Evolutionary conservation across 2,888 invertebrate species (phyloP).

Genomic region (Eristalis tenax): DNA sequence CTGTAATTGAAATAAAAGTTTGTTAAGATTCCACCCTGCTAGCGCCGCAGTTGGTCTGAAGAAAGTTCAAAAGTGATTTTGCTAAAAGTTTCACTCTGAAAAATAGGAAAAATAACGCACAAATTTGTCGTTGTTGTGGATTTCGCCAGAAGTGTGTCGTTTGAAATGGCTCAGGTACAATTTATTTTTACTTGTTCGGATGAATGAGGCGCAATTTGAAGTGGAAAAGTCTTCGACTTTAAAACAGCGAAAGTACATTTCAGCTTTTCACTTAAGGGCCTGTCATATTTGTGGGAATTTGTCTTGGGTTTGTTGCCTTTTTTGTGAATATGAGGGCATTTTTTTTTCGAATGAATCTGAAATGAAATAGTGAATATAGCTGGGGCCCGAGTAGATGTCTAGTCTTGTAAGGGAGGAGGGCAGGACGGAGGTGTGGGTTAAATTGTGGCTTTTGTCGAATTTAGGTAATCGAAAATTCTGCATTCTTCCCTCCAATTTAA

Average conservation of each 20-base stretch:
- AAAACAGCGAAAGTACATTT: constrained; percentile 1
- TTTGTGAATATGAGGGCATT: neutral
- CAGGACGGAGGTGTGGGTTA: too few relatives aligned
- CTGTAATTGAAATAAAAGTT: constrained; percentile 67
- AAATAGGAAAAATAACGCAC: neutral
- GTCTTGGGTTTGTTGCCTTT: neutral
- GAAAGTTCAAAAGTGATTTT: constrained; percentile 56
- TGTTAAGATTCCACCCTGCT: constrained; percentile 22
- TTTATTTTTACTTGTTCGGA: constrained; percentile 46
- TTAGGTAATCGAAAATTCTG: too few relatives aligned
- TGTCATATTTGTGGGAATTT: neutral
- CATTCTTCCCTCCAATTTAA: too few relatives aligned
- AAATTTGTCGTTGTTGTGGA: neutral
- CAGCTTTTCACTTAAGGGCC: neutral
- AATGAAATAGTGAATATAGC: too few relatives aligned
- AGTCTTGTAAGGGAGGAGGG: too few relatives aligned
- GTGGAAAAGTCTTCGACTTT: neutral
- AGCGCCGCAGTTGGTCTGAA: neutral
- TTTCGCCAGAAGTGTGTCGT: neutral
- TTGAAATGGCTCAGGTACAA: constrained; percentile 47
- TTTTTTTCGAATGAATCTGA: too few relatives aligned
- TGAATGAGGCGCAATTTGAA: constrained; percentile 39
- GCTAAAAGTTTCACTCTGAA: constrained; percentile 35
- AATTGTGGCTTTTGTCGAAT: too few relatives aligned
- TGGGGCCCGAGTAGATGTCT: too few relatives aligned